Base-by-base conservation (phyloP, 2,113 vertebrate species). In the Blennius ocellaris region DNA sequence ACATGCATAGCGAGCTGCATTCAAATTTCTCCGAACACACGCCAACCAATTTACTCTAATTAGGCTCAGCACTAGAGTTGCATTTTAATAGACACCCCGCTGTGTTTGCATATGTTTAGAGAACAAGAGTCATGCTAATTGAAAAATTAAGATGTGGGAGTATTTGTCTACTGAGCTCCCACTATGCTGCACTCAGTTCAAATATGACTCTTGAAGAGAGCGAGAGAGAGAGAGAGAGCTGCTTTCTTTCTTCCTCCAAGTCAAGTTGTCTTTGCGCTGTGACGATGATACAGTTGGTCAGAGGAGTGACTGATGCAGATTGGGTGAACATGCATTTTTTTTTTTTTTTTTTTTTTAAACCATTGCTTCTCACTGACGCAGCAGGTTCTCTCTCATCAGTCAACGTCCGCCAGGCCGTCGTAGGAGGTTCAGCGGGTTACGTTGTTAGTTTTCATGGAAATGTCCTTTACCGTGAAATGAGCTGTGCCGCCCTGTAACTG, bases 101-200 rank as follows among this genome's bases (percentile, higher is more conserved):
- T 93, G 94, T 92, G 92, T 93, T 93, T 93, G 92, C 93, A 94
- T 93, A 93, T 93, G 93, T 89, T 93, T 89, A 87, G 92, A 93
- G 90, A 89, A 93, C 88, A 90, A 90, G 90, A 86, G 90, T 85
- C 88, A 87, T 89, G 87, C 84, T 94, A 94, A 94, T 94, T 94
- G 92, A 94, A 94, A 94, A 93, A 93, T 92, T 85, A 93, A 93
- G 92, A 93, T 86, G 85, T 92, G 86, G 90, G 81, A 77, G 84
- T 91, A 81, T 93, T 91, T 93, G 87, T 92, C 83, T 83, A 64
- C 73, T 47, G 76, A 70, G 87, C 77, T 84, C 80, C 63, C 71
- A 79, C 76, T 76, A 87, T 76, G 83, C 87, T 64, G 73, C 73
- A 58, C 76, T 85, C 70, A 76, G 61, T 78, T 78, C 77, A 91